Percentiles rank a stretch among this genome's conserved stretches.
Evolutionary conservation across 2,888 invertebrate genomes (phyloP).

Genomic region (Malthinus flaveolus): DNA sequence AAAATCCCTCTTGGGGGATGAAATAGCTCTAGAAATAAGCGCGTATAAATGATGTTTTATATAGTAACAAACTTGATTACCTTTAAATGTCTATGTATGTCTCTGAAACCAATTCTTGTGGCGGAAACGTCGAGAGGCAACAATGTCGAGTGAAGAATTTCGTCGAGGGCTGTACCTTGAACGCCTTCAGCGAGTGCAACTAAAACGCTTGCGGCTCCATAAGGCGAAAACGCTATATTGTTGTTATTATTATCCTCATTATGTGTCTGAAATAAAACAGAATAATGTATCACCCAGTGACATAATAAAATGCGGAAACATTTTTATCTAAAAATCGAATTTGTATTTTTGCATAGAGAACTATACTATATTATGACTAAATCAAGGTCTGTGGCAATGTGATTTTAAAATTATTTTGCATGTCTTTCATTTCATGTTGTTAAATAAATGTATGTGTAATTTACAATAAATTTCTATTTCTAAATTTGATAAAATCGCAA

Average conservation of each 20-base stretch:
- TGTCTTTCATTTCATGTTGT: too few species aligned
- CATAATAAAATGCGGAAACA: too few species aligned
- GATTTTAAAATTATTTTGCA: too few species aligned
- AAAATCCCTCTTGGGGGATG: conserved; percentile 78
- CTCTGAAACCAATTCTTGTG: conserved; percentile 77
- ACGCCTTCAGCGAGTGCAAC: conserved; percentile 80
- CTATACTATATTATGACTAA: too few species aligned
- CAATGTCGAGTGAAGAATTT: conserved; percentile 70
- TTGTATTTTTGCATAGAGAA: too few species aligned
- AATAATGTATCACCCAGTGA: too few species aligned
- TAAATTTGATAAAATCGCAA: too few species aligned
- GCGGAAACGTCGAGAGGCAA: conserved; percentile 74
- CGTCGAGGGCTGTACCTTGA: conserved; percentile 70
- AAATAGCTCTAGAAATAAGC: conserved; percentile 72
- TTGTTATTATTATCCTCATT: conserved; percentile 69
- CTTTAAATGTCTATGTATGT: conserved; percentile 79
- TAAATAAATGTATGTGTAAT: too few species aligned
- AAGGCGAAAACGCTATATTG: conserved; percentile 84
- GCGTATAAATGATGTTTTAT: not conserved
- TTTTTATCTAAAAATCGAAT: too few species aligned
- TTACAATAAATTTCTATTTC: too few species aligned
- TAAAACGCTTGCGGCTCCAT: conserved; percentile 78
- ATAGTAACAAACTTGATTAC: conserved; percentile 52
- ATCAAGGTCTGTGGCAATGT: too few species aligned
- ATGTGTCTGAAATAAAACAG: conserved; percentile 59